A percentile compares a stretch with the other conserved stretches of the same genome.
Conservation (phyloP, 1,140 invertebrate species). For the Contarinia nasturtii region DNA sequence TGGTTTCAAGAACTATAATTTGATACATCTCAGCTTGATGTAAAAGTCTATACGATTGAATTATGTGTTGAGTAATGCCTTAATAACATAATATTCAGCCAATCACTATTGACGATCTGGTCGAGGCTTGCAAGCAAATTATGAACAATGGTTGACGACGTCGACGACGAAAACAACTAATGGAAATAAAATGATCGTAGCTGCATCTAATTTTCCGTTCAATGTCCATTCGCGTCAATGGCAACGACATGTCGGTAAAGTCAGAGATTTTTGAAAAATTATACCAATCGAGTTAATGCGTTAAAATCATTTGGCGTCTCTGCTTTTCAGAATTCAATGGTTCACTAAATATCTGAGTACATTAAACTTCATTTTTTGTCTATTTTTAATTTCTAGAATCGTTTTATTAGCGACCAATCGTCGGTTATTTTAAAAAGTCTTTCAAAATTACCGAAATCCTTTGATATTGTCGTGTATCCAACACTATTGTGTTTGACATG, state of each 20-base stretch:
- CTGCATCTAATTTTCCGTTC: too few species aligned
- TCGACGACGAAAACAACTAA: too few species aligned
- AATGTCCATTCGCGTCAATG: too few species aligned
- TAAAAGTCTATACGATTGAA: not conserved
- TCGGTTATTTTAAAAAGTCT: slow-evolving; percentile 19
- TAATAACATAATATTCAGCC: too few species aligned
- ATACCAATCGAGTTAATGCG: not conserved
- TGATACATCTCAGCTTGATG: not conserved
- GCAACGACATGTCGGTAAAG: too few species aligned
- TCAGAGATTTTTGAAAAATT: too few species aligned
- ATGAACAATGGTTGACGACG: too few species aligned
- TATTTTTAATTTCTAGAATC: slow-evolving; percentile 9
- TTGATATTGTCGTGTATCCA: slow-evolving; percentile 66
- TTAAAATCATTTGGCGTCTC: not conserved
- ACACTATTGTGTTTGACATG: slow-evolving; percentile 47
- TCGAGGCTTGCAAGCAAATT: too few species aligned
- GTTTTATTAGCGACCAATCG: slow-evolving; percentile 17
- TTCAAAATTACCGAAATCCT: slow-evolving; percentile 15
- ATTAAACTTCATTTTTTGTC: not conserved
- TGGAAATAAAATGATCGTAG: too few species aligned
- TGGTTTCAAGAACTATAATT: not conserved
- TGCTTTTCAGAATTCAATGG: not conserved
- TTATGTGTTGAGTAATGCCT: too few species aligned
- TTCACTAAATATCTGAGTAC: not conserved
- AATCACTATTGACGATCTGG: too few species aligned